Evolutionary conservation across 2,113 vertebrate genomes (phyloP), one percentile per base, ranked within the genome.

Genomic region (Leptodactylus fuscus): DNA sequence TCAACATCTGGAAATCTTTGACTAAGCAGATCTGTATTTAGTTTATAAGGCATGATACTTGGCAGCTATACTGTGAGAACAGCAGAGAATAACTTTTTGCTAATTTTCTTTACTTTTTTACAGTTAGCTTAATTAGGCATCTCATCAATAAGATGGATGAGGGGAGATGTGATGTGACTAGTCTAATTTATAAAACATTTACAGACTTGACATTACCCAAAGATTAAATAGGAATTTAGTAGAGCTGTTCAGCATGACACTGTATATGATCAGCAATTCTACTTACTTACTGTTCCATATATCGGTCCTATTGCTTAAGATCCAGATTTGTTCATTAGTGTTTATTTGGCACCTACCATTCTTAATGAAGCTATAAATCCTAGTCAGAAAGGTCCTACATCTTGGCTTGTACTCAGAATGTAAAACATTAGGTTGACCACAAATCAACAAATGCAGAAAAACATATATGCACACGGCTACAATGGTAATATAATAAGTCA

Each of bases 61-160:
- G 27, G 73, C 44, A 76, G 73, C 73, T 48, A 49, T 27, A 71
- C 13, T 74, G 12, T 44, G 22, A 46, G 41, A 44, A 48, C 41
- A 74, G 41, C 38, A 74, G 69, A 71, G 24, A 69, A 20, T 69
- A 6, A 69, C 16, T 69, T 69, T 69, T 69, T 38, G 34, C 32
- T 22, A 69, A 69, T 10, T 38, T 22, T 38, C 34, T 38, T 69
- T 38, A 36, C 32, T 38, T 44, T 69, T 69, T 69, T 69, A 69
- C 16, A 69, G 32, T 69, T 38, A 36, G 65, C 34, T 38, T 69
- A 69, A 38, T 69, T 69, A 69, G 32, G 7, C 32, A 69, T 38
- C 65, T 34, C 34, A 69, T 69, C 32, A 38, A 38, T 22, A 69
- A 69, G 65, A 69, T 69, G 32, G 22, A 69, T 69, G 65, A 36